phyloP scores from a whole-genome alignment of 35 echinoderm and acorn worm species.

The Diadema setosum region DNA sequence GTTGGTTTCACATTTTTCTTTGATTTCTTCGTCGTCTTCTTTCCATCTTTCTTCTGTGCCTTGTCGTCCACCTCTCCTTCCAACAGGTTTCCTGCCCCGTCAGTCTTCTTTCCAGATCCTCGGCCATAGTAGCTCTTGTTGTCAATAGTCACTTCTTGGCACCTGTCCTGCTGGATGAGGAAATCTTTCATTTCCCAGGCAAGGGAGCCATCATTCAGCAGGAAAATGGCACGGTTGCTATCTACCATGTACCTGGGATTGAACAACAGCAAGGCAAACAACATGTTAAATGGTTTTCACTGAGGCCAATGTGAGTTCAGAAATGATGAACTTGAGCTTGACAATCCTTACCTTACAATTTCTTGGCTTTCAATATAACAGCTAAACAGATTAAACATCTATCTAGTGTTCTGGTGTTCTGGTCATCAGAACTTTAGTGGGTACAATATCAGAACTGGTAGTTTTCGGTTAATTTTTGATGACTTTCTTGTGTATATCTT shows the following conservation, averaged over 20 bases:
- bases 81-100: background rate
- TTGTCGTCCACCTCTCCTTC: constrained; percentile 1
- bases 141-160: constrained; percentile 81
- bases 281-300: background rate
- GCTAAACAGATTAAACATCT: too few relatives aligned
- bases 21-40: background rate
- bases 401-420: too few relatives aligned
- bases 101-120: constrained; percentile 68
- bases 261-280: background rate
- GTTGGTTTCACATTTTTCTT: background rate
- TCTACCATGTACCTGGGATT: constrained; percentile 74
- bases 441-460: too few relatives aligned
- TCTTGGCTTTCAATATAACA: too few relatives aligned
- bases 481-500: too few relatives aligned
- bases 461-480: too few relatives aligned
- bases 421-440: too few relatives aligned
- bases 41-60: background rate
- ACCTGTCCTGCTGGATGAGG: constrained; percentile 81
- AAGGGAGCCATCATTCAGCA: constrained; percentile 68
- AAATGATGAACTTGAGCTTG: background rate
- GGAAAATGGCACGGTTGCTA: constrained; percentile 57
- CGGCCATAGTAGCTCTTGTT: constrained; percentile 80
- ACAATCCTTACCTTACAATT: too few relatives aligned
- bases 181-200: constrained; percentile 99
- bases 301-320: background rate